These are phyloP conservation scores for Picus viridis DNA, from an alignment of 2,797 vertebrate genomes.

Conservation along the genomic window DNA sequence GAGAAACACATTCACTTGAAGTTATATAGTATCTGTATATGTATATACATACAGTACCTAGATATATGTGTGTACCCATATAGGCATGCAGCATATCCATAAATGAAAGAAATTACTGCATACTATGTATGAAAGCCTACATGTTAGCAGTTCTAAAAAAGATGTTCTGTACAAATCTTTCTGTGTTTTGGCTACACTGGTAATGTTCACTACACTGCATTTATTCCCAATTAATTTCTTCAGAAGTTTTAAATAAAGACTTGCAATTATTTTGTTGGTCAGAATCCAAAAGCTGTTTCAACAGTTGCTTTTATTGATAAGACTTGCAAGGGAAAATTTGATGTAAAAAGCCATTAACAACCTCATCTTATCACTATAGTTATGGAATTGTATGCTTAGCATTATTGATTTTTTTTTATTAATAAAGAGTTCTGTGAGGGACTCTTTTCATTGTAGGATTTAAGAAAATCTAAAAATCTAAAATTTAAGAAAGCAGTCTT, in stretches of 20 bases:
- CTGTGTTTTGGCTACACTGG: neutral
- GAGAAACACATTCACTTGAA: fast-evolving
- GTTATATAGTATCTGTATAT: neutral
- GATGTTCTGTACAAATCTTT: neutral
- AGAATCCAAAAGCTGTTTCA: neutral
- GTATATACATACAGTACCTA: neutral
- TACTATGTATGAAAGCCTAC: neutral
- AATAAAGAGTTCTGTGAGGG: neutral
- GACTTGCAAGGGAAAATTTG: neutral
- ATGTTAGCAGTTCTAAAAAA: neutral
- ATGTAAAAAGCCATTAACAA: neutral
- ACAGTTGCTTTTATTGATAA: neutral
- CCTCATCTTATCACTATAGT: neutral
- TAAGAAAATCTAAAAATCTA: no score
- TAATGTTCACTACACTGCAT: neutral
- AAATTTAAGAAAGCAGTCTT: neutral
- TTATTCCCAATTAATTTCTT: neutral
- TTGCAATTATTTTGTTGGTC: neutral
- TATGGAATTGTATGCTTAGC: neutral
- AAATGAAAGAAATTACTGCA: neutral
- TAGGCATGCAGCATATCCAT: neutral
- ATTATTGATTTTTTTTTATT: neutral
- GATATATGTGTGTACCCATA: no score
- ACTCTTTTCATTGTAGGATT: neutral
- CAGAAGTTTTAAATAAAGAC: neutral